phyloP scores from a whole-genome alignment of 1,140 invertebrate genomes.

The Aradophagus sp. region DNA sequence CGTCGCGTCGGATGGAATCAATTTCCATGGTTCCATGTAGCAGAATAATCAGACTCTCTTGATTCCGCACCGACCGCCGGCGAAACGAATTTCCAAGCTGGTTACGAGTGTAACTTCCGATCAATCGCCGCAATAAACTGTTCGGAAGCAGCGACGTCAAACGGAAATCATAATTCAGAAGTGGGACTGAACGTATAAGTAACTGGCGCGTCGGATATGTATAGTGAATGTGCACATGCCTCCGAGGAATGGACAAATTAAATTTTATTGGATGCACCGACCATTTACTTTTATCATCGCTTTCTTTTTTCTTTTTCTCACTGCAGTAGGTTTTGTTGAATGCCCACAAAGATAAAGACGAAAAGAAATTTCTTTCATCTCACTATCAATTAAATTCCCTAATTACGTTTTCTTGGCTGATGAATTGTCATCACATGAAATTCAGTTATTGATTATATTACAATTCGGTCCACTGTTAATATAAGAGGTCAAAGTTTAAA shows the following conservation, averaged over 20 bases:
- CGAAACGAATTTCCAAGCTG: slow-evolving; percentile 54
- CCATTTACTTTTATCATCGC: slow-evolving; percentile 13
- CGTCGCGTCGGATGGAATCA: slow-evolving; percentile 44
- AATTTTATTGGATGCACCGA: slow-evolving; percentile 23
- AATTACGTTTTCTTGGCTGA: too few relatives aligned
- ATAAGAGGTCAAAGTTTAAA: too few relatives aligned
- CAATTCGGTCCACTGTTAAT: too few relatives aligned
- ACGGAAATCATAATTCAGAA: slow-evolving; percentile 56
- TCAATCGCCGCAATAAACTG: slow-evolving; percentile 60
- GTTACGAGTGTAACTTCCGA: slow-evolving; percentile 53
- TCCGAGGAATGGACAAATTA: slow-evolving; percentile 35
- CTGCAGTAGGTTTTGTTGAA: too few relatives aligned
- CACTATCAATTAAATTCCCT: too few relatives aligned
- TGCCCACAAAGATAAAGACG: too few relatives aligned
- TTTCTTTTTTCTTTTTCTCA: too few relatives aligned
- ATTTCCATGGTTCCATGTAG: slow-evolving; percentile 36
- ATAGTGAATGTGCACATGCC: slow-evolving; percentile 7
- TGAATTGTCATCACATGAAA: too few relatives aligned
- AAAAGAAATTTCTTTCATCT: too few relatives aligned
- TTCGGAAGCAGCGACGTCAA: slow-evolving; percentile 50
- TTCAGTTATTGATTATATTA: too few relatives aligned
- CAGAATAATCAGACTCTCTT: slow-evolving; percentile 48
- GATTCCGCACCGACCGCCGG: slow-evolving; percentile 33
- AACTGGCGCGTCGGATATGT: slow-evolving; percentile 25
- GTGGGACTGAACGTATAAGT: slow-evolving; percentile 44